Conservation (phyloP, 2,113 vertebrate species). For the Alethe diademata region DNA sequence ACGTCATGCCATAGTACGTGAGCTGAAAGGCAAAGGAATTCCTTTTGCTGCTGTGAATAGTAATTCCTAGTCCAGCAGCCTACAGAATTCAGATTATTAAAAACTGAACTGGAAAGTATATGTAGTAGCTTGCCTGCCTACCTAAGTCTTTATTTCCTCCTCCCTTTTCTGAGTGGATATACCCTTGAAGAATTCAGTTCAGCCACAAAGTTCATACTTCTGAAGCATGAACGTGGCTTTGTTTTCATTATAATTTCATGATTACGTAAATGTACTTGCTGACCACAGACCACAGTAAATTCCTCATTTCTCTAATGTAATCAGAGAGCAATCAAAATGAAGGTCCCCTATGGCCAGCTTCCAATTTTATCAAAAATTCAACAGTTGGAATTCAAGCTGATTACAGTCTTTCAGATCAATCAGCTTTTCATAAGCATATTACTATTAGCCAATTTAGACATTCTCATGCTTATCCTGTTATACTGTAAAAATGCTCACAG, state of each 20-base stretch:
- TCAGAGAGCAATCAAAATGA: not conserved
- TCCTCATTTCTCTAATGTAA: not conserved
- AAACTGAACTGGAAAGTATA: not conserved
- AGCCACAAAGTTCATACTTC: not conserved
- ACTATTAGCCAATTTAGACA: not conserved
- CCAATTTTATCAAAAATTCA: conserved; percentile 33
- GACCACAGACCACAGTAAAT: not conserved
- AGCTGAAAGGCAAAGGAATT: not conserved
- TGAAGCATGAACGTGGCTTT: not conserved
- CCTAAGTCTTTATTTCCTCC: not conserved
- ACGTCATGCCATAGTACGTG: not conserved
- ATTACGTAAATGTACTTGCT: not conserved
- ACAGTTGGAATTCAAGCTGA: conserved; percentile 1
- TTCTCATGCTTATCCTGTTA: not conserved
- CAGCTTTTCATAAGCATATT: not conserved
- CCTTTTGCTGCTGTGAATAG: not conserved
- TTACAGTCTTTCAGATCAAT: conserved; percentile 13
- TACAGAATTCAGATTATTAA: not conserved
- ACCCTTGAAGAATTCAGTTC: not conserved
- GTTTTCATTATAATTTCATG: not conserved
- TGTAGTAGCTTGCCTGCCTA: not conserved
- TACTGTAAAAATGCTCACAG: not conserved
- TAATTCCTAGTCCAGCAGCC: not conserved
- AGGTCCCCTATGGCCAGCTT: not conserved
- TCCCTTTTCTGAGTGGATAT: not conserved